phyloP scores from a whole-genome alignment of 1,140 invertebrate genomes.

The Plodia interpunctella region DNA sequence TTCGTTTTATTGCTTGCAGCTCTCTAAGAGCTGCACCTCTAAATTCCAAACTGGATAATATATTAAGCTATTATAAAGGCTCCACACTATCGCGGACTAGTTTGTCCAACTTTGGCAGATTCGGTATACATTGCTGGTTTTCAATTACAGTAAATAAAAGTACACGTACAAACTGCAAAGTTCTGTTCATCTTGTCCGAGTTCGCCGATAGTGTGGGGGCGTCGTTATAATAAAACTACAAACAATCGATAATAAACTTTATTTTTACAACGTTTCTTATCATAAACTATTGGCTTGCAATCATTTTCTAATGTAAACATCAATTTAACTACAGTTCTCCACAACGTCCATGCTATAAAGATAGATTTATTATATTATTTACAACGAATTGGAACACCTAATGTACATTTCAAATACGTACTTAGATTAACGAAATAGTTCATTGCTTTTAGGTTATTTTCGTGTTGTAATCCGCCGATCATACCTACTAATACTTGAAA shows the following conservation, averaged over 20 bases:
- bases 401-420: conserved; percentile 8
- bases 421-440: not conserved
- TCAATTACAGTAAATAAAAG: too few species aligned
- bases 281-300: conserved; percentile 30
- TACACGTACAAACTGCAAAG: too few species aligned
- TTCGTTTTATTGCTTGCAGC: too few species aligned
- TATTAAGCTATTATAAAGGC: too few species aligned
- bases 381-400: conserved; percentile 21
- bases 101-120: too few species aligned
- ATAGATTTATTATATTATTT: conserved; percentile 23
- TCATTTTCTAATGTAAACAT: conserved; percentile 37
- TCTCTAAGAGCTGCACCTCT: too few species aligned
- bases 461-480: not conserved
- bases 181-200: too few species aligned
- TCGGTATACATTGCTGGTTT: too few species aligned
- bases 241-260: conserved; percentile 30
- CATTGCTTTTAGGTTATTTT: not conserved
- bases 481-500: not conserved
- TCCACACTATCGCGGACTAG: too few species aligned
- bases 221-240: not conserved
- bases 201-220: too few species aligned
- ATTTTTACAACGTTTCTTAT: conserved; percentile 41
- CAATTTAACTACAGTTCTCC: conserved; percentile 26
- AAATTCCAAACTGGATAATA: too few species aligned
- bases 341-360: conserved; percentile 21